Percentiles rank a stretch among this genome's conserved stretches.
Conservation (phyloP, 2,888 invertebrate species). For the Mesoligia furuncula region DNA sequence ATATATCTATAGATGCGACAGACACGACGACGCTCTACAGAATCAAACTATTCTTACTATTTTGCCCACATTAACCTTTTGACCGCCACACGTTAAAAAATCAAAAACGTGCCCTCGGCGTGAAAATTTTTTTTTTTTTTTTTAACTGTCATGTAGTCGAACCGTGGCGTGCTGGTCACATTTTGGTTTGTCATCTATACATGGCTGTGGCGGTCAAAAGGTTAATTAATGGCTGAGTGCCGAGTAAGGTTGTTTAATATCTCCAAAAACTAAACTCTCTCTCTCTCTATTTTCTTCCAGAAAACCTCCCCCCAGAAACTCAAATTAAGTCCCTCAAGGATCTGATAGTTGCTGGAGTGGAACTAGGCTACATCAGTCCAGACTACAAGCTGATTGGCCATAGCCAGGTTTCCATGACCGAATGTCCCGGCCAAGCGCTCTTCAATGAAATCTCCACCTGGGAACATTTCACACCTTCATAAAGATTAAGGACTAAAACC, state of each 20-base stretch:
- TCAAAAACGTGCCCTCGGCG: too few species aligned
- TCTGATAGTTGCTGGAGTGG: constrained; percentile 91
- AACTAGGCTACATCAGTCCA: constrained; percentile 89
- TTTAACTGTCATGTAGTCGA: too few species aligned
- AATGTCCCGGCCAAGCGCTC: constrained; percentile 92
- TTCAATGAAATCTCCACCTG: constrained; percentile 91
- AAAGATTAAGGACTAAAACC: background rate
- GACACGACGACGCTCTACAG: background rate
- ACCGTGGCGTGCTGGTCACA: too few species aligned
- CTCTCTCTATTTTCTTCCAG: constrained; percentile 79
- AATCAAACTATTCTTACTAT: background rate
- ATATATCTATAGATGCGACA: too few species aligned
- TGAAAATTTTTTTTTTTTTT: too few species aligned
- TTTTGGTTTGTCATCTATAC: too few species aligned
- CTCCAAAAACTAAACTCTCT: background rate
- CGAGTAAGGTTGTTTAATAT: background rate
- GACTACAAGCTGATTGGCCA: constrained; percentile 92
- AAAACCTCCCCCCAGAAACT: constrained; percentile 88
- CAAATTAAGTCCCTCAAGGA: constrained; percentile 89
- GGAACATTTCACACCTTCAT: constrained; percentile 78
- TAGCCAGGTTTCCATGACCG: constrained; percentile 87
- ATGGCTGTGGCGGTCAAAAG: too few species aligned
- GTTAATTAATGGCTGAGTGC: background rate
- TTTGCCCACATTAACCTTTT: too few species aligned
- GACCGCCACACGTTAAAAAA: too few species aligned